Evolutionary conservation across 2,797 vertebrate species (phyloP).

Genomic region (Orientallactaga sibirica): DNA sequence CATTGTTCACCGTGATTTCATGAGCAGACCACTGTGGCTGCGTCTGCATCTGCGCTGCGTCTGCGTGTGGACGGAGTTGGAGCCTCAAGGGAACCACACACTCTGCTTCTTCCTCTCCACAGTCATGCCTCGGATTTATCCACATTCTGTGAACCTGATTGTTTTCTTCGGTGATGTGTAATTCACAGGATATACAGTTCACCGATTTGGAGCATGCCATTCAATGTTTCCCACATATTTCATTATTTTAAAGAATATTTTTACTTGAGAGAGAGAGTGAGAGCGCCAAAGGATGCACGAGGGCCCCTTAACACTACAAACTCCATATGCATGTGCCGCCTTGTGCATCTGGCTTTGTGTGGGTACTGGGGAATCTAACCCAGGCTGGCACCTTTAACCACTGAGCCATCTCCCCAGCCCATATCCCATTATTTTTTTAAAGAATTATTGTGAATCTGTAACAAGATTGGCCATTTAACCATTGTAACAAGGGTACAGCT

Average conservation of each 20-base stretch:
- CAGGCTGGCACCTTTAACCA: too few relatives aligned
- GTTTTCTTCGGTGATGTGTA: neutral
- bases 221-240: neutral
- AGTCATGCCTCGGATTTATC: neutral
- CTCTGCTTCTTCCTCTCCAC: rapidly evolving
- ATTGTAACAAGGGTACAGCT: rapidly evolving
- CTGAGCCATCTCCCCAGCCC: too few relatives aligned
- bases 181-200: neutral
- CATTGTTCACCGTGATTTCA: too few relatives aligned
- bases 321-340: too few relatives aligned
- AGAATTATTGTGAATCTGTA: neutral
- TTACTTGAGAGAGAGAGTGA: too few relatives aligned
- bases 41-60: too few relatives aligned
- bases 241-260: neutral
- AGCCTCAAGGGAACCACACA: rapidly evolving
- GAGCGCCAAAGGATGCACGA: too few relatives aligned
- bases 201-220: neutral
- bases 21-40: too few relatives aligned
- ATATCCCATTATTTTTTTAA: neutral
- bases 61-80: neutral
- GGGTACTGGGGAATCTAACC: too few relatives aligned
- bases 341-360: too few relatives aligned
- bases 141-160: neutral
- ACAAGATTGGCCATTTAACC: neutral
- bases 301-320: too few relatives aligned